phyloP scores from a whole-genome alignment of 2,797 vertebrate genomes.

The Paguma larvata region DNA sequence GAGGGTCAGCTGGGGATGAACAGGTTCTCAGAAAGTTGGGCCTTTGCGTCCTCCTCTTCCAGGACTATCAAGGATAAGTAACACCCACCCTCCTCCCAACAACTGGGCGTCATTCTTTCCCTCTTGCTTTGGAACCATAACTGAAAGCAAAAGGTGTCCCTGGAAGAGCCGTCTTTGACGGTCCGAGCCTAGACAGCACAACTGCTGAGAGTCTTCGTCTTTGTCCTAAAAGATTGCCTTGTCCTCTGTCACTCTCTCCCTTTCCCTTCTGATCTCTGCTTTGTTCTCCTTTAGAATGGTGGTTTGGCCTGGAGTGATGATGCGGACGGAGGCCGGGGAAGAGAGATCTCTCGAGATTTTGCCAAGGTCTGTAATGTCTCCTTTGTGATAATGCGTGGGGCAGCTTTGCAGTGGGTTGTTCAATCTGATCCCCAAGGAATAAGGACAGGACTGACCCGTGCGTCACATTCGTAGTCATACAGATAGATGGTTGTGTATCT shows the following conservation, averaged over 20 bases:
- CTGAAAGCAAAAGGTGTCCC: background rate
- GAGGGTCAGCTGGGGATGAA: background rate
- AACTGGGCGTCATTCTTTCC: background rate
- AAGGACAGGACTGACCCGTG: background rate
- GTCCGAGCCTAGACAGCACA: background rate
- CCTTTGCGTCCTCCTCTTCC: background rate
- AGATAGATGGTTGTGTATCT: background rate
- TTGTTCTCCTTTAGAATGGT: conserved; percentile 90
- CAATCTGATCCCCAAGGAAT: background rate
- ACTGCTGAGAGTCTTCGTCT: background rate
- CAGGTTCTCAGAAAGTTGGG: background rate
- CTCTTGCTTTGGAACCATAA: conserved; percentile 24
- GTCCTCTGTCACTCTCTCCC: background rate
- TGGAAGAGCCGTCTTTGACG: too few species aligned
- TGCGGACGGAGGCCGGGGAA: conserved; percentile 91
- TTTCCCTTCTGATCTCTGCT: conserved; percentile 23
- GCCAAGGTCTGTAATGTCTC: conserved; percentile 93
- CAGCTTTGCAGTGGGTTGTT: background rate
- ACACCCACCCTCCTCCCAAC: background rate
- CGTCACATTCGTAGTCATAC: background rate
- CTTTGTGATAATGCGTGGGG: background rate
- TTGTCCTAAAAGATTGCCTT: background rate
- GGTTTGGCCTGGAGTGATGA: conserved; percentile 94
- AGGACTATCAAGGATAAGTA: background rate
- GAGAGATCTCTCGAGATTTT: conserved; percentile 97